phyloP scores from a whole-genome alignment of 2,888 invertebrate species.

The Parasteatoda lunata region DNA sequence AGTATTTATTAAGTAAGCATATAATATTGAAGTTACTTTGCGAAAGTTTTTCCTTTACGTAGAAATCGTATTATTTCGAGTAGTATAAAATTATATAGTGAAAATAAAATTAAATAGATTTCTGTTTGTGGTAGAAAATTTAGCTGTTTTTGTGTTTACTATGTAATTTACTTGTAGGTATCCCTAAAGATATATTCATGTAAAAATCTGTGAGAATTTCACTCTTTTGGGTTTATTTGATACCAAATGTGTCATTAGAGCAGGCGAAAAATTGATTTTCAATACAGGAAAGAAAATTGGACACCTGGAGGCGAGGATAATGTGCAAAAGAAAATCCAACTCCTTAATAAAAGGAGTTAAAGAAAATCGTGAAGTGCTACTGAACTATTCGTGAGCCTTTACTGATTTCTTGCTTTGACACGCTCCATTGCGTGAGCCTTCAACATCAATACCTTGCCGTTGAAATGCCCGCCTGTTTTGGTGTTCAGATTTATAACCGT shows the following conservation, averaged over 20 bases:
- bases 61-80: too few relatives aligned
- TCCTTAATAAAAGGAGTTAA: background rate
- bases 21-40: too few relatives aligned
- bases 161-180: background rate
- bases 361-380: background rate
- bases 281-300: background rate
- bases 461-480: background rate
- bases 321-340: background rate
- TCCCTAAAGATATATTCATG: background rate
- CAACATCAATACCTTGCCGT: slow-evolving; percentile 16
- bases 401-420: background rate
- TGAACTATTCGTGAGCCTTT: background rate
- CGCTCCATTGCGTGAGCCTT: slow-evolving; percentile 17
- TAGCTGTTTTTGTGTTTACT: background rate
- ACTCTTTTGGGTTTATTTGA: background rate
- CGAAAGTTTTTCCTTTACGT: too few relatives aligned
- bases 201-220: background rate
- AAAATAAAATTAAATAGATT: too few relatives aligned
- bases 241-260: background rate
- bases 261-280: background rate
- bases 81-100: too few relatives aligned
- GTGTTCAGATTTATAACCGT: slow-evolving; percentile 2
- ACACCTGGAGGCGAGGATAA: background rate
- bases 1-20: too few relatives aligned
- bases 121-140: too few relatives aligned